Conservation (phyloP, 2,888 invertebrate species). For the Mycalesis mineus region DNA sequence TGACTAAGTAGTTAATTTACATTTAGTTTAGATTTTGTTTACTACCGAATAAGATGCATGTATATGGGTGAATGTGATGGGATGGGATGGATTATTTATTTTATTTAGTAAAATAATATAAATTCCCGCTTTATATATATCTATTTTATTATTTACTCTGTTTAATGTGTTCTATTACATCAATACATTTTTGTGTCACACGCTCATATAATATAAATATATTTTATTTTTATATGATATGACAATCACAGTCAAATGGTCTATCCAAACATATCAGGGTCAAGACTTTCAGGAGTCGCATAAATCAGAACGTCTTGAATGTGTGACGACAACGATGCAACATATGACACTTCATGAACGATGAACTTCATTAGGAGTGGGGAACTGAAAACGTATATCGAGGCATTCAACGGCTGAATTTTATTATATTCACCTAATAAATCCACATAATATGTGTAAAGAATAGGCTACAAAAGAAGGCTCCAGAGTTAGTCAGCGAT, state of each 20-base stretch:
- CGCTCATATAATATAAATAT: background rate
- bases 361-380: too few relatives aligned
- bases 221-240: background rate
- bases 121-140: background rate
- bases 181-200: background rate
- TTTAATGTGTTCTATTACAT: background rate
- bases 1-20: too few relatives aligned
- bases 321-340: too few relatives aligned
- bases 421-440: too few relatives aligned
- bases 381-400: too few relatives aligned
- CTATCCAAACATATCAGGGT: background rate
- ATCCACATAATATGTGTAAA: too few relatives aligned
- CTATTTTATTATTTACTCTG: background rate
- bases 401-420: too few relatives aligned
- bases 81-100: background rate
- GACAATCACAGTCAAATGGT: background rate
- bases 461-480: too few relatives aligned
- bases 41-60: background rate
- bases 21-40: too few relatives aligned
- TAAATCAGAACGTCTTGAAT: too few relatives aligned
- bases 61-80: conserved; percentile 1
- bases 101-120: background rate
- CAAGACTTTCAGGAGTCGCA: background rate
- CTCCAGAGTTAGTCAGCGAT: too few relatives aligned
- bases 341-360: too few relatives aligned